Evolutionary conservation across 2,113 vertebrate genomes (phyloP).

Genomic region (Psittacara wagleri): DNA sequence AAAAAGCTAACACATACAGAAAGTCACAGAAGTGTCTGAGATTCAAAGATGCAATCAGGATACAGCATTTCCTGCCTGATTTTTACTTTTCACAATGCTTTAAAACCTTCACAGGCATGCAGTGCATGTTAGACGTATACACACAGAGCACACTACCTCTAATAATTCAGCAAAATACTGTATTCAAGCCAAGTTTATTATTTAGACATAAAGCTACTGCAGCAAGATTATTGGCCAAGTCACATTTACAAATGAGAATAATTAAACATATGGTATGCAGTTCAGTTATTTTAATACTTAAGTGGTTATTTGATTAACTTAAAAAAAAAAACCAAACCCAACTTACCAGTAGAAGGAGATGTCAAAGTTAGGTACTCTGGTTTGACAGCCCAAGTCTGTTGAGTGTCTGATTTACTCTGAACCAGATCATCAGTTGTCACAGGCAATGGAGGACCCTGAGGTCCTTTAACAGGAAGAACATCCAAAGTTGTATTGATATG

Average conservation of each 20-base stretch:
- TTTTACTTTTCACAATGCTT: not conserved
- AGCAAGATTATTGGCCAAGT: not conserved
- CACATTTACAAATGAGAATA: not conserved
- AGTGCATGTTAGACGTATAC: not conserved
- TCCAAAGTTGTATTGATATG: slow-evolving; percentile 83
- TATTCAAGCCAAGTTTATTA: not conserved
- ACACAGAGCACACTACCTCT: not conserved
- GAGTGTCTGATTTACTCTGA: slow-evolving; percentile 47
- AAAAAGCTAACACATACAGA: not conserved
- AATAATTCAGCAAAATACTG: not conserved
- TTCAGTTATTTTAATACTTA: not conserved
- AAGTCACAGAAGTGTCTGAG: not conserved
- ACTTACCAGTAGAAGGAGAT: slow-evolving; percentile 85
- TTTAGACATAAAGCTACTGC: not conserved
- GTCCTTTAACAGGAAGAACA: slow-evolving; percentile 93
- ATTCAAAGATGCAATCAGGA: not conserved
- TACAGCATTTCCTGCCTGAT: not conserved
- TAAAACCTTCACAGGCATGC: not conserved
- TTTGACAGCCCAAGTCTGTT: slow-evolving; percentile 80
- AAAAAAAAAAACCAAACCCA: not conserved
- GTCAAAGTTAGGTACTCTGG: slow-evolving; percentile 84
- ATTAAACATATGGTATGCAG: not conserved
- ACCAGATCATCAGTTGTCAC: slow-evolving; percentile 60
- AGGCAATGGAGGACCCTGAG: slow-evolving; percentile 76
- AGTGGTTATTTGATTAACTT: not conserved